phyloP scores from a whole-genome alignment of 1,140 invertebrate species.

The Drosophila funebris region DNA sequence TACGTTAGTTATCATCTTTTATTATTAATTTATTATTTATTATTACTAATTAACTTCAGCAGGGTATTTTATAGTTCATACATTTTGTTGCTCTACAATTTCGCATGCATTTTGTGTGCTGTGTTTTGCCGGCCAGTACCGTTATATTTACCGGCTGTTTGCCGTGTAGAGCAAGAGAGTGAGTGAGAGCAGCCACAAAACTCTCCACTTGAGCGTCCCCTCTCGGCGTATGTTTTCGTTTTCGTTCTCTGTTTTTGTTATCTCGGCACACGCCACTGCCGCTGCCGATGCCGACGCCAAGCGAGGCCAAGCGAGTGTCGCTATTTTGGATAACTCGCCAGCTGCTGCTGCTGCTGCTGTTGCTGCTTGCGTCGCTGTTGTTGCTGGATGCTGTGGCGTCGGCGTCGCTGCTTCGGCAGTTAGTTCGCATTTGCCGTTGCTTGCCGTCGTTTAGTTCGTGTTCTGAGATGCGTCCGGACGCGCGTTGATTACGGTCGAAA shows the following conservation, averaged over 20 bases:
- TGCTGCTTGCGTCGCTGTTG: slow-evolving; percentile 13
- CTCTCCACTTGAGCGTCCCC: slow-evolving; percentile 35
- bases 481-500: slow-evolving; percentile 68
- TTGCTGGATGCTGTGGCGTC: slow-evolving; percentile 37
- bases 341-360: slow-evolving; percentile 34
- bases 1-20: no score
- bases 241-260: slow-evolving; percentile 78
- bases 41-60: no score
- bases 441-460: slow-evolving; percentile 78
- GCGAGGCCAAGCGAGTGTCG: slow-evolving; percentile 43
- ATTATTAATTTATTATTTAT: background rate
- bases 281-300: slow-evolving; percentile 31
- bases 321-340: slow-evolving; percentile 67
- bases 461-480: slow-evolving; percentile 80
- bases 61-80: slow-evolving; percentile 1
- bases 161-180: slow-evolving; percentile 35
- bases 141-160: slow-evolving; percentile 61
- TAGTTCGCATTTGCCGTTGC: slow-evolving; percentile 52
- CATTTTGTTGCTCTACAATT: background rate
- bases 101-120: slow-evolving; percentile 4
- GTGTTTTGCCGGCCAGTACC: slow-evolving; percentile 63
- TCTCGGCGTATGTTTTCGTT: slow-evolving; percentile 43
- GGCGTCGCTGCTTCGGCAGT: slow-evolving; percentile 41
- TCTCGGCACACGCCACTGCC: slow-evolving; percentile 59
- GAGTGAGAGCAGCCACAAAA: slow-evolving; percentile 22